Base-by-base conservation (phyloP, 30 jellyfish, hydroid and myxozoan species). In the Morbakka virulenta region DNA sequence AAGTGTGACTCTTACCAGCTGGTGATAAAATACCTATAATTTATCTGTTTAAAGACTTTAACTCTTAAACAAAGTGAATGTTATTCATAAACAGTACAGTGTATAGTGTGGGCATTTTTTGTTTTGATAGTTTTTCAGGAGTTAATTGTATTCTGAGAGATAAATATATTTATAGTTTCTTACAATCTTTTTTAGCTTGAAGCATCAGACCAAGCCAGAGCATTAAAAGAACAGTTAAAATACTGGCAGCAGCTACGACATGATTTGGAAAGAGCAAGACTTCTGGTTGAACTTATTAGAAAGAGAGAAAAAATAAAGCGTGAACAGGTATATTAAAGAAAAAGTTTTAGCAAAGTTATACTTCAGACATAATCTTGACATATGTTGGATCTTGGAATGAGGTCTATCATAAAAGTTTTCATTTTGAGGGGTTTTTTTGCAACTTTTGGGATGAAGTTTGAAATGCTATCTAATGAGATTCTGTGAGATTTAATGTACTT, bases 191-290 rank as follows among this genome's bases (percentile, higher is more conserved):
- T 31, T 9, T 49, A 79, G 90, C 67, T 82, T 62, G 94, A 82
- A 65, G 63, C 62, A 2, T 82, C 94, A 0, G 94, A 82, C 49
- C 98, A 85, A 51, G 95, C 98, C 6, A 73, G 86, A 47, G 98
- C 89, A 51, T 68, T 92, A 85, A 86, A 86, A 50, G 98, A 92
- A 70, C 98, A 92, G 51, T 64, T 92, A 50, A 64, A 89, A 27
- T 92, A 92, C 71, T 92, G 98, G 98, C 98, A 92, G 78, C 98
- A 92, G 47, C 69, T 92, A 11, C 72, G 98, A 26, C 98, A 92
- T 86, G 98, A 92, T 52, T 71, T 92, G 27, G 98, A 92, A 36
- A 67, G 98, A 2, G 98, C 94, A 61, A 74, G 98, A 14, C 75
- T 92, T 4, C 70, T 92, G 24, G 80, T 92, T 32, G 98, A 92